phyloP scores from a whole-genome alignment of 2,113 vertebrate species.

The Sterna hirundo region DNA sequence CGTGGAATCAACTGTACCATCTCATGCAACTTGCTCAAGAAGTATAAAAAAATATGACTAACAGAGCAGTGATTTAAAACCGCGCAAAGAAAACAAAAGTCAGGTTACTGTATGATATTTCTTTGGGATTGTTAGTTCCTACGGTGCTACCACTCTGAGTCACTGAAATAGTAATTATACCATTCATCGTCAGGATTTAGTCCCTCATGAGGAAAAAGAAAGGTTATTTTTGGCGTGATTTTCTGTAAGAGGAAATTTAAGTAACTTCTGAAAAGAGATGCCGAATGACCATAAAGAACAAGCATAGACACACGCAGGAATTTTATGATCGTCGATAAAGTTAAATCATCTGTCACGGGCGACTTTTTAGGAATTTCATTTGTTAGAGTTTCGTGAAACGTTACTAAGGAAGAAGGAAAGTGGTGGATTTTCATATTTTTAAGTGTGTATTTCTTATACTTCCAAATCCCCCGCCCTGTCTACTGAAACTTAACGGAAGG shows the following conservation, averaged over 20 bases:
- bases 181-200: background rate
- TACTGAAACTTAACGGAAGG: background rate
- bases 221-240: background rate
- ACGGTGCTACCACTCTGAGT: background rate
- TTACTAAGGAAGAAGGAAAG: background rate
- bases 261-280: background rate
- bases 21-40: background rate
- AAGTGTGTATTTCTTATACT: background rate
- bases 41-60: background rate
- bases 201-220: background rate
- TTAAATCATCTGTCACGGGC: background rate
- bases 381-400: background rate
- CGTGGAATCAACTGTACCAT: background rate
- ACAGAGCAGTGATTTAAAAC: background rate
- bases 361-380: background rate
- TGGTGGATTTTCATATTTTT: background rate
- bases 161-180: background rate
- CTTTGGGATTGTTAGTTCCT: background rate
- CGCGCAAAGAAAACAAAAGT: background rate
- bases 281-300: background rate
- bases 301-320: background rate
- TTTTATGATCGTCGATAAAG: background rate
- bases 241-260: background rate
- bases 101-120: background rate
- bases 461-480: background rate